Evolutionary conservation across 2,113 vertebrate species (phyloP), one percentile per base, ranked within the genome.

Genomic region (Pithys albifrons): DNA sequence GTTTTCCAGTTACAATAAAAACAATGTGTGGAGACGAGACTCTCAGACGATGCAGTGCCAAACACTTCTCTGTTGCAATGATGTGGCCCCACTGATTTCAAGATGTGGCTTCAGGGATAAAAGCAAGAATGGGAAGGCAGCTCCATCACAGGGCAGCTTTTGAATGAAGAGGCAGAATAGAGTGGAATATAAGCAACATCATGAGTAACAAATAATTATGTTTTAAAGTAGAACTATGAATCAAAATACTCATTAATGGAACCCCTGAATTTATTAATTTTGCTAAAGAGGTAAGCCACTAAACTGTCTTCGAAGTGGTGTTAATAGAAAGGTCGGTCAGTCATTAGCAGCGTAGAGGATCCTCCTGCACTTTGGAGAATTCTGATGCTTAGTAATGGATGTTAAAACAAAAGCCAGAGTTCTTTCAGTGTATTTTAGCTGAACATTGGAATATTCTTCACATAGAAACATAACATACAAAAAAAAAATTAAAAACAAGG

Each of bases 281-380:
- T 67, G 67, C 76, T 96, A 24, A 86, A 88, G 92, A 94, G 95
- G 76, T 74, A 95, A 96, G 84, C 91, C 89, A 95, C 93, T 87
- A 84, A 96, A 93, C 65, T 81, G 62, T 7, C 91, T 92, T 87
- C 23, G 0, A 95, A 92, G 91, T 87, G 86, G 76, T 95, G 93
- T 86, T 93, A 96, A 94, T 81, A 93, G 39, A 91, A 96, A 93
- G 93, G 93, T 96, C 91, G 79, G 79, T 87, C 90, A 88, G 80
- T 78, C 73, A 94, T 93, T 87, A 87, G 80, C 49, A 89, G 41
- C 73, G 43, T 10, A 69, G 81, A 94, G 83, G 20, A 92, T 71
- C 65, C 59, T 91, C 78, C 76, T 79, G 88, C 70, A 51, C 83
- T 95, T 78, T 57, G 57, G 73, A 94, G 85, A 89, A 93, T 64